Percentiles rank a stretch among this genome's conserved stretches.
Evolutionary conservation across 2,888 invertebrate genomes (phyloP).

Genomic region (Timandra comae): DNA sequence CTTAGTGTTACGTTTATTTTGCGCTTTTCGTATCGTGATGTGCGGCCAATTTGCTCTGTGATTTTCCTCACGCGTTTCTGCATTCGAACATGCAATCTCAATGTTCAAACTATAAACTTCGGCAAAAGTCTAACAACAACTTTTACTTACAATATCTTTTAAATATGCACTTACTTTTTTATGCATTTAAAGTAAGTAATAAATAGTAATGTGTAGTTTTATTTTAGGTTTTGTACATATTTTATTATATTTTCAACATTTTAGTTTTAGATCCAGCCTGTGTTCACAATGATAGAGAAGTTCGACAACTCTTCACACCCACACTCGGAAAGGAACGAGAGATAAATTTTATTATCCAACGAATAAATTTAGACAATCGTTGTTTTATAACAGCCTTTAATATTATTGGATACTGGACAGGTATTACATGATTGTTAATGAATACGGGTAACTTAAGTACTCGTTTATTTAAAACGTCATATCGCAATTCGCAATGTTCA

Average conservation of each 20-base stretch:
- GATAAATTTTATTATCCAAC: constrained; percentile 6
- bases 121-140: no score
- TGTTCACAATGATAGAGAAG: no score
- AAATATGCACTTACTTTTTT: no score
- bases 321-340: constrained; percentile 8
- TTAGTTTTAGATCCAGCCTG: no score
- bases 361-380: not conserved
- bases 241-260: no score
- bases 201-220: no score
- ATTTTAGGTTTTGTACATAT: no score
- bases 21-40: constrained; percentile 41
- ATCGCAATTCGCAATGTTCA: constrained; percentile 1
- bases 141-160: no score
- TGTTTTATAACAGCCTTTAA: constrained; percentile 1
- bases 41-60: constrained; percentile 43
- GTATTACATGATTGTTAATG: not conserved
- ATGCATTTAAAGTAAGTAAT: no score
- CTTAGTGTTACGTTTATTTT: constrained; percentile 37
- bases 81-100: constrained; percentile 30
- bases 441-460: constrained; percentile 1
- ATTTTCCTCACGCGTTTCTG: constrained; percentile 35
- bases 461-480: constrained; percentile 4
- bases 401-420: not conserved
- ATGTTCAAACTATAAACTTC: no score
- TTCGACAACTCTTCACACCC: constrained; percentile 11